These are phyloP conservation scores for Carposina sasakii DNA, from an alignment of 1,140 invertebrate species.

Conservation along the genomic window DNA sequence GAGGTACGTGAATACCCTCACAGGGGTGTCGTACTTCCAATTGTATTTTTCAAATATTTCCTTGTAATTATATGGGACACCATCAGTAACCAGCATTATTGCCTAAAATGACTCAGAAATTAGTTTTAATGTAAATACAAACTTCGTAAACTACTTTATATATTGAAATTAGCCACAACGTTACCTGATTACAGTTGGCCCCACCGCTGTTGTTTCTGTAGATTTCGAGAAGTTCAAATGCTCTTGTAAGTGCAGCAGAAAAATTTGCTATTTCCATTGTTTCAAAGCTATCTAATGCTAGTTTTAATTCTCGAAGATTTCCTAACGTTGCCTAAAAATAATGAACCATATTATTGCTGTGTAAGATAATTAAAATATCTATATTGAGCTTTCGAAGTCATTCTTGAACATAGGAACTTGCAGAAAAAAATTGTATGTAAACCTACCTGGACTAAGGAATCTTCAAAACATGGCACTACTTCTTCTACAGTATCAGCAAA, in stretches of 20 bases:
- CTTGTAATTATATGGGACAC: constrained; percentile 94
- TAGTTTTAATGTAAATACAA: background rate
- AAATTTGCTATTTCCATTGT: constrained; percentile 96
- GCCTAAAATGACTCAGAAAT: constrained; percentile 78
- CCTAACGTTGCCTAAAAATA: constrained; percentile 85
- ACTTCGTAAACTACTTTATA: background rate
- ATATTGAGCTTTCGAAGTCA: no score
- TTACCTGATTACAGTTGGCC: constrained; percentile 76
- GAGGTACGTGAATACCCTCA: constrained; percentile 97
- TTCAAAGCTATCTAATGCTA: constrained; percentile 82
- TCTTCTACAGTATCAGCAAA: constrained; percentile 85
- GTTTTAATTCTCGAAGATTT: constrained; percentile 90
- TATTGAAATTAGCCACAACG: constrained; percentile 11
- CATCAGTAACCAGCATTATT: constrained; percentile 99
- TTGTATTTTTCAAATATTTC: constrained; percentile 94
- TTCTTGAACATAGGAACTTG: background rate
- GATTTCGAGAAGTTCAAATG: constrained; percentile 88
- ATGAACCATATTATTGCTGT: no score
- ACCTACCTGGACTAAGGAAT: constrained; percentile 86
- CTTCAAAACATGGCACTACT: constrained; percentile 90
- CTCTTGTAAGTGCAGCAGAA: constrained; percentile 88
- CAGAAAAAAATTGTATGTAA: constrained; percentile 16
- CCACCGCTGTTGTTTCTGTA: constrained; percentile 75
- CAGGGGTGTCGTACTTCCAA: constrained; percentile 83
- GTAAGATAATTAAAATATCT: no score